Base-by-base conservation (phyloP, 2,797 vertebrate species). In the Melanogrammus aeglefinus region DNA sequence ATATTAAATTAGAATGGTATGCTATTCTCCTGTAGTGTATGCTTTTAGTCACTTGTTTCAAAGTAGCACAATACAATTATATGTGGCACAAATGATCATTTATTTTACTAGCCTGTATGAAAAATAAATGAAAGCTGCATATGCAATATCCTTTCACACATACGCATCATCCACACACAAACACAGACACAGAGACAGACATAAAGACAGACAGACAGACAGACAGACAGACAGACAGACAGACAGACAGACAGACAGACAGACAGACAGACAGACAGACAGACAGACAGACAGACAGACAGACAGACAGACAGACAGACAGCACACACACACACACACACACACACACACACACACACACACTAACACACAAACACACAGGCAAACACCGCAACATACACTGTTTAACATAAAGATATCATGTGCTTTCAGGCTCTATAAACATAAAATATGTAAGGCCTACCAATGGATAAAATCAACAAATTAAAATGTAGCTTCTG, bases 321-420 rank as follows among this genome's bases (percentile, higher is more conserved):
- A 72, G n/a, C 75, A 73, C 75, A 73, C 78, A 73, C 78, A 73
- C 78, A 76, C 79, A 76, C 71, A 74, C 71, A 44, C 79, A 63
- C 78, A 72, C 4, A 36, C 6, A 76, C 78, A 73, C 70, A 73
- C 69, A 63, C 78, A 47, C 13, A 47, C 10, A 47, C 44, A 66
- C n/a, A 66, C 24, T 29, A 29, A 66, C 57, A 63, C 57, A 63
- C 57, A 63, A 7, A 24, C 57, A 63, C 8, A 63, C 57, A 63
- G 6, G 18, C 47, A n/a, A 4, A 57, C 18, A 5, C 47, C 21
- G 12, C 47, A 6, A 0, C 47, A 75, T 14, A 47, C 69, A 33
- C 4, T 63, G 63, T 27, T 27, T 66, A 66, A 66, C 24, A 66
- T 66, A 66, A 27, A 66, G 24, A 69, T 69, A 69, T 69, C 63